Base-by-base conservation (phyloP, 1,140 invertebrate genomes). In the Anadara kagoshimensis region DNA sequence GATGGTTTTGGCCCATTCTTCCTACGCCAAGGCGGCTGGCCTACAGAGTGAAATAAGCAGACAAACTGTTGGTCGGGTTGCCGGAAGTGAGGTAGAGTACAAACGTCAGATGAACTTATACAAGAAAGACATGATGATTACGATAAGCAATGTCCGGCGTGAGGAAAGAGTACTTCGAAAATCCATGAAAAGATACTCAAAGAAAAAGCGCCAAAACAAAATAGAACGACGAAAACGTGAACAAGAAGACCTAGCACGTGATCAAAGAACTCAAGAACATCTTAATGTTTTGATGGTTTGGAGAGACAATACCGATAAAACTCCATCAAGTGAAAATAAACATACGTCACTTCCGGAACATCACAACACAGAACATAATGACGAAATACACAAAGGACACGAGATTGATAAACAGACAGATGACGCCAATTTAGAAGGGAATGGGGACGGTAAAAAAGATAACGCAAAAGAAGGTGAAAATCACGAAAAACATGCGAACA, bases 41-140 rank as follows among this genome's bases (percentile, higher is more conserved):
- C 57, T 78, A 24, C 81, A 83, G 59, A 83, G 81, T 49, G 81
- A 83, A 51, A 65, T 78, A 44, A 80, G 75, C 58, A 76, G 79
- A 22, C 67, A 80, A 8, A 80, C 81, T 11, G 75, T 83, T 36
- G 78, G 76, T 11, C 59, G 78, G n/a, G 76, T 83, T n/a, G 81
- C 78, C 16, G 71, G 75, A 43, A 65, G 70, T 67, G 78, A 83
- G 51, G 75, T 78, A 0, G 68, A 75, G 66, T 80, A 71, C 49
- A 72, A 72, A 36, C 62, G 76, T 36, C 63, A 71, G 29, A 71
- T 80, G 43, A 75, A 80, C 59, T 58, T 74, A 12, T 77, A 80
- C 44, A 64, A 68, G 41, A 69, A 67, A 26, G 81, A 83, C 54
- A 76, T 83, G 71, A 72, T 69, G 10, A 66, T 75, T 14, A 72